phyloP scores from a whole-genome alignment of 1,140 invertebrate genomes.

The Xylocopa sonorina region DNA sequence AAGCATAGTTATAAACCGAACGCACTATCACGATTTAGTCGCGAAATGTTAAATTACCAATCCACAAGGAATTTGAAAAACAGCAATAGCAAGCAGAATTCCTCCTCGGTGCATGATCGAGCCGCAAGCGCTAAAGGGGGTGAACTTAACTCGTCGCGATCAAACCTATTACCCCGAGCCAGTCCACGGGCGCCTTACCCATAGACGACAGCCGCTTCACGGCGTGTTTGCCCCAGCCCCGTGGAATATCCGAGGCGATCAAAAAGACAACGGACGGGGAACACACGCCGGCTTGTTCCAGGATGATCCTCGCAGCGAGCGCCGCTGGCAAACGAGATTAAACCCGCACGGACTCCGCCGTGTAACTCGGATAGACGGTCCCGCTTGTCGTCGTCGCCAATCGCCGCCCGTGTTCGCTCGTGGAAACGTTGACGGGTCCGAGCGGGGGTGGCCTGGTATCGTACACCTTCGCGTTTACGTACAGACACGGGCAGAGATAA shows the following conservation, averaged over 20 bases:
- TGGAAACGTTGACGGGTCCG: background rate
- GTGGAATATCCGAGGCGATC: background rate
- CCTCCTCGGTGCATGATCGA: too few species aligned
- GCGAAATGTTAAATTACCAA: too few species aligned
- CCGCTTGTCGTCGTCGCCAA: constrained; percentile 47
- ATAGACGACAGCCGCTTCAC: constrained; percentile 20
- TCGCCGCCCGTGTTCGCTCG: constrained; percentile 16
- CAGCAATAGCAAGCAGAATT: too few species aligned
- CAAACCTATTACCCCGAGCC: too few species aligned
- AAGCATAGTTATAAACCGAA: too few species aligned
- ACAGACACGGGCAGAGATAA: constrained; percentile 24
- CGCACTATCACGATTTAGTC: too few species aligned
- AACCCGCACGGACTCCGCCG: constrained; percentile 31
- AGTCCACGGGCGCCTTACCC: constrained; percentile 18
- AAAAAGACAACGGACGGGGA: constrained; percentile 25
- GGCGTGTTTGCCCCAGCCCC: background rate
- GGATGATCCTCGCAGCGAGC: constrained; percentile 39
- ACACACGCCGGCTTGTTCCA: constrained; percentile 21
- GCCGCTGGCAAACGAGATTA: constrained; percentile 56
- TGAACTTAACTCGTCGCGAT: too few species aligned
- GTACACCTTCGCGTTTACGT: too few species aligned
- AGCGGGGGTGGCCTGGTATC: background rate
- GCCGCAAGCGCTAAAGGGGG: too few species aligned
- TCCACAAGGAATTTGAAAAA: too few species aligned
- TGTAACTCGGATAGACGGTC: constrained; percentile 58